Percentiles rank a stretch among this genome's conserved stretches.
phyloP scores from a whole-genome alignment of 2,888 invertebrate genomes.

The Folsomia manolachei region DNA sequence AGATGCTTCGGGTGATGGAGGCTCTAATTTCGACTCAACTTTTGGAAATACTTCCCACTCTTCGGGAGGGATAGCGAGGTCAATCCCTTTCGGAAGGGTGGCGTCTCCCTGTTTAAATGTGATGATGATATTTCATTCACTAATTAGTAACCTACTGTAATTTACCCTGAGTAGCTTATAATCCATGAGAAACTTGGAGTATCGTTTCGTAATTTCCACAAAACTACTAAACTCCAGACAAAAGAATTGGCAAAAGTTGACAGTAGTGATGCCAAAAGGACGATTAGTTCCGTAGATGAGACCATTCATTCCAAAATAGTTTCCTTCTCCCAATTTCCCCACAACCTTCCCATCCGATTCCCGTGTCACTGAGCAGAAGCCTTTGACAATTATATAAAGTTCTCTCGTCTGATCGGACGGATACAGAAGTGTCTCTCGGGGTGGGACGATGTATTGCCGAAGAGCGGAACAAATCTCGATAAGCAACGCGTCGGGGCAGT shows the following conservation, averaged over 20 bases:
- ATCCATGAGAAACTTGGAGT: slow-evolving; percentile 34
- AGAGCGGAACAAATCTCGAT: slow-evolving; percentile 33
- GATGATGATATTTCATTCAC: not conserved
- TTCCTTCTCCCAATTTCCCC: slow-evolving; percentile 40
- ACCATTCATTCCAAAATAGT: slow-evolving; percentile 47
- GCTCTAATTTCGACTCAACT: too few relatives aligned
- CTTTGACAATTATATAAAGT: slow-evolving; percentile 47
- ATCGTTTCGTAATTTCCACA: slow-evolving; percentile 25
- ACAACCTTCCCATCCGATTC: slow-evolving; percentile 3
- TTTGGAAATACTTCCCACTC: not conserved
- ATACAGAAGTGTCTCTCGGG: slow-evolving; percentile 41
- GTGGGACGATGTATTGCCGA: slow-evolving; percentile 44
- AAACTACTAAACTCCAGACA: slow-evolving; percentile 41
- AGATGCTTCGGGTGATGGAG: not conserved
- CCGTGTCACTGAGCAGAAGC: slow-evolving; percentile 25
- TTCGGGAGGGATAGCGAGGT: not conserved
- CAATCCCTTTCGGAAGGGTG: not conserved
- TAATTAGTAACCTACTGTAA: not conserved
- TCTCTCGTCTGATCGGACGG: slow-evolving; percentile 41
- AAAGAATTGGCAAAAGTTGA: slow-evolving; percentile 45
- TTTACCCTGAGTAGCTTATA: slow-evolving; percentile 33
- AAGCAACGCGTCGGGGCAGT: slow-evolving; percentile 22
- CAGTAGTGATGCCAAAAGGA: slow-evolving; percentile 33
- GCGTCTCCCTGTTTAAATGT: not conserved
- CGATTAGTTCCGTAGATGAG: slow-evolving; percentile 38